Conservation (phyloP, 1,140 invertebrate species). For the Ooceraea biroi region DNA sequence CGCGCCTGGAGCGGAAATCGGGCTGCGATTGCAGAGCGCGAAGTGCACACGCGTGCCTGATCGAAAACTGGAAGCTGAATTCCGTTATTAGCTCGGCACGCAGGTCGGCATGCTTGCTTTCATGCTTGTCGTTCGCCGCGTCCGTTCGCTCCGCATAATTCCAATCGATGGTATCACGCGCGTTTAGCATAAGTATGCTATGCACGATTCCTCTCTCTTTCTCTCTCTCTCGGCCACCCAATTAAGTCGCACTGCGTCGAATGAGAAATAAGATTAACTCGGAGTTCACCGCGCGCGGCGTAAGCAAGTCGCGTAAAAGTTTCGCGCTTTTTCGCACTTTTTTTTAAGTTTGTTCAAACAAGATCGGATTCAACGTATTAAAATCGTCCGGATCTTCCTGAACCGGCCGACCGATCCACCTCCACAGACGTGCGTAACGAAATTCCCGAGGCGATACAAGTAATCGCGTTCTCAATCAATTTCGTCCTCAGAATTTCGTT, state of each 20-base stretch:
- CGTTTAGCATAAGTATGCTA: neutral
- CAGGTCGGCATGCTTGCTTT: constrained; percentile 3
- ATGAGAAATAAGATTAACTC: constrained; percentile 2
- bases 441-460: constrained; percentile 15
- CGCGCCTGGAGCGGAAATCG: constrained; percentile 5
- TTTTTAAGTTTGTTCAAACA: no score
- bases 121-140: neutral
- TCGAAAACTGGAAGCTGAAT: constrained; percentile 21
- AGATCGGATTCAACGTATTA: no score
- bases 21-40: neutral
- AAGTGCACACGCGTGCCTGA: neutral
- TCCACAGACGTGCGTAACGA: neutral
- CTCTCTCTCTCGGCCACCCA: neutral
- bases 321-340: no score
- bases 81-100: constrained; percentile 23
- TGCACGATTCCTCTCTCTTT: no score
- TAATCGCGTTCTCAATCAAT: neutral
- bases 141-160: constrained; percentile 10
- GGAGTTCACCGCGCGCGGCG: no score
- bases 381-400: no score
- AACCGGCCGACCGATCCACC: no score
- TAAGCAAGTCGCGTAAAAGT: neutral
- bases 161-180: neutral
- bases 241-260: constrained; percentile 10
- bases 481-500: neutral